Conservation (phyloP, 2,113 vertebrate genomes). For the Vombatus ursinus region DNA sequence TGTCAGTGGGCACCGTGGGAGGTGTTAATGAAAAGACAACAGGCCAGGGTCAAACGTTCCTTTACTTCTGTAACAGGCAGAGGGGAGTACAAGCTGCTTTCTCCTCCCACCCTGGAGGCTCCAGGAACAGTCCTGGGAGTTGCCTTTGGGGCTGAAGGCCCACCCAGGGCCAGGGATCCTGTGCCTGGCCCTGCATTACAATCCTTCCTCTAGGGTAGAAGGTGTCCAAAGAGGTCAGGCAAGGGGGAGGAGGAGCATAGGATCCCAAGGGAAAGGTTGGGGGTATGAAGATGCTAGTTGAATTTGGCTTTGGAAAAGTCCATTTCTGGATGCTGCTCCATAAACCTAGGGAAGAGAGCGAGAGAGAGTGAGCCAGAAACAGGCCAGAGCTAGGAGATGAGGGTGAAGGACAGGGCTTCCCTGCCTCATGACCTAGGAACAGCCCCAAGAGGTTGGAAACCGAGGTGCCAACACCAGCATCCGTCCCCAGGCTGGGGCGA, state of each 20-base stretch:
- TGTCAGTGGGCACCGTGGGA: background rate
- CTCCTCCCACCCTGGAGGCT: conserved; percentile 6
- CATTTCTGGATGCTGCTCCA: conserved; percentile 92
- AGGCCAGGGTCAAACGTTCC: conserved; percentile 51
- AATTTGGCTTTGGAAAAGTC: conserved; percentile 92
- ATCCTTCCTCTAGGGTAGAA: background rate
- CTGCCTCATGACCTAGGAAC: background rate
- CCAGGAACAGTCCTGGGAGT: conserved; percentile 40
- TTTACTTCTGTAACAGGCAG: conserved; percentile 72
- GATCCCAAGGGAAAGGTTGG: background rate
- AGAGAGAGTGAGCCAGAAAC: background rate
- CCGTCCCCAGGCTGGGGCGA: conserved; percentile 17
- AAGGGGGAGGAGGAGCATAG: background rate
- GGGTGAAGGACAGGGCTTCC: background rate
- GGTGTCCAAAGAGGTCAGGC: conserved; percentile 42
- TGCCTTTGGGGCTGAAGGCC: conserved; percentile 9
- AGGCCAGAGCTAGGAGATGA: background rate
- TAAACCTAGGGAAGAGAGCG: conserved; percentile 81
- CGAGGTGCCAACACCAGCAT: background rate
- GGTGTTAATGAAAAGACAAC: background rate
- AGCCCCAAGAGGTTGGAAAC: background rate
- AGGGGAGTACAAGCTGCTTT: conserved; percentile 1
- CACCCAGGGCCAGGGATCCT: conserved; percentile 19
- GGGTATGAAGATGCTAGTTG: conserved; percentile 79
- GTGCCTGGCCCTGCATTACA: conserved; percentile 16